phyloP scores from a whole-genome alignment of 2,888 invertebrate genomes.

The Plebejus melissa region DNA sequence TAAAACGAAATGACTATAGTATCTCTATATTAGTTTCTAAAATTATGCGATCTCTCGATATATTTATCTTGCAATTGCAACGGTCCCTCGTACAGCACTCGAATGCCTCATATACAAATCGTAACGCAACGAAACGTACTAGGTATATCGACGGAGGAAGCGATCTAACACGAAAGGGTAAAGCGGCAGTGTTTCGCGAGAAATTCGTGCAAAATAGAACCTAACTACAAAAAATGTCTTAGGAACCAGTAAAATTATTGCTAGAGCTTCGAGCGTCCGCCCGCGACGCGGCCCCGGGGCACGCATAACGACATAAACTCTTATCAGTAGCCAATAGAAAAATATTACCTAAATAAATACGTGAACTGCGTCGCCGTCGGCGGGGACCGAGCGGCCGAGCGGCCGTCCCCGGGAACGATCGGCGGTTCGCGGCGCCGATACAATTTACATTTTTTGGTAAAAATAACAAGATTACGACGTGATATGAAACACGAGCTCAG shows the following conservation, averaged over 20 bases:
- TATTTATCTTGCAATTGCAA: conserved; percentile 78
- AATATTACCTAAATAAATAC: conserved; percentile 79
- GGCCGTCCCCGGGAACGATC: conserved; percentile 41
- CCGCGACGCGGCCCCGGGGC: conserved; percentile 51
- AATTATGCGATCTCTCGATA: conserved; percentile 77
- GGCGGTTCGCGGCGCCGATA: conserved; percentile 25
- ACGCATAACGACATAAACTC: conserved; percentile 72
- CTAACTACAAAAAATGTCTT: conserved; percentile 77
- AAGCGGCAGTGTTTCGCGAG: conserved; percentile 77
- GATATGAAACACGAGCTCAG: conserved; percentile 57
- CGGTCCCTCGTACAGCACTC: conserved; percentile 77
- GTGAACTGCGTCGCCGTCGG: conserved; percentile 50
- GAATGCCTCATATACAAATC: conserved; percentile 75
- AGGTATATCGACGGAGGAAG: conserved; percentile 65
- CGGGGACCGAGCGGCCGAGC: conserved; percentile 34
- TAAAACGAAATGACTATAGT: conserved; percentile 78
- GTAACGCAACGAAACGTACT: conserved; percentile 62
- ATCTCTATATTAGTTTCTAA: conserved; percentile 75
- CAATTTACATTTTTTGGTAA: conserved; percentile 61
- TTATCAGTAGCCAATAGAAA: conserved; percentile 79
- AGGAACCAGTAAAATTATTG: conserved; percentile 79
- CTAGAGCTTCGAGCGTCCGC: conserved; percentile 69
- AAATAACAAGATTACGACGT: conserved; percentile 69
- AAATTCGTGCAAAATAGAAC: conserved; percentile 74
- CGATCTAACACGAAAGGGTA: conserved; percentile 61